Conservation (phyloP, 2,888 invertebrate genomes). For the Uloborus plumipes region DNA sequence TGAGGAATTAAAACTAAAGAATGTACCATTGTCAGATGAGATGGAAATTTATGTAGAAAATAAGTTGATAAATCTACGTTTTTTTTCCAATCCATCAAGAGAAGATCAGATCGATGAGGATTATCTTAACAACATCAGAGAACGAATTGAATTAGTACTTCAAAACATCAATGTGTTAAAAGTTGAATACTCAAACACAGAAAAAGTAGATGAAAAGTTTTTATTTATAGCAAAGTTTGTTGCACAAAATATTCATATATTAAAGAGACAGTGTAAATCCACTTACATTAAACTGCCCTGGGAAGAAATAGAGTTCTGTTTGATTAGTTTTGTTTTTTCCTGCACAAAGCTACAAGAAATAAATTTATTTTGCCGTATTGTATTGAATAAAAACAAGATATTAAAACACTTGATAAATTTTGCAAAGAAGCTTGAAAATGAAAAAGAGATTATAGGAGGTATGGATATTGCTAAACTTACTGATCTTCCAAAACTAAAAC, state of each 20-base stretch:
- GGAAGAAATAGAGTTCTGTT: conserved; percentile 42
- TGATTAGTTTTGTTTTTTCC: neutral
- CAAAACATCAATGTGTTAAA: neutral
- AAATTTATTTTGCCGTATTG: neutral
- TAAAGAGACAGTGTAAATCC: conserved; percentile 21
- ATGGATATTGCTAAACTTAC: neutral
- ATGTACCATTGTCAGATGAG: conserved; percentile 2
- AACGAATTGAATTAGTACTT: conserved; percentile 9
- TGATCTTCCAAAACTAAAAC: conserved; percentile 1
- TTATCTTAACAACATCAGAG: neutral
- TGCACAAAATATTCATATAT: conserved; percentile 9
- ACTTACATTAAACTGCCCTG: conserved; percentile 36
- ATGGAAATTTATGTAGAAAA: conserved; percentile 10
- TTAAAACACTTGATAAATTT: neutral
- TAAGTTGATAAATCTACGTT: conserved; percentile 1
- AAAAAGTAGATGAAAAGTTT: neutral
- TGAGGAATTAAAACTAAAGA: conserved; percentile 32
- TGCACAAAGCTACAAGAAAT: neutral
- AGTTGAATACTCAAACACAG: neutral
- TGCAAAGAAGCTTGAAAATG: neutral
- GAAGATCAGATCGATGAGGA: neutral
- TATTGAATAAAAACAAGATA: neutral
- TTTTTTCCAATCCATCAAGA: neutral
- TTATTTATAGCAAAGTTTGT: conserved; percentile 1
- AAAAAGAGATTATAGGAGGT: neutral